phyloP scores from a whole-genome alignment of 2,888 invertebrate genomes.

The Parochlus steinenii region DNA sequence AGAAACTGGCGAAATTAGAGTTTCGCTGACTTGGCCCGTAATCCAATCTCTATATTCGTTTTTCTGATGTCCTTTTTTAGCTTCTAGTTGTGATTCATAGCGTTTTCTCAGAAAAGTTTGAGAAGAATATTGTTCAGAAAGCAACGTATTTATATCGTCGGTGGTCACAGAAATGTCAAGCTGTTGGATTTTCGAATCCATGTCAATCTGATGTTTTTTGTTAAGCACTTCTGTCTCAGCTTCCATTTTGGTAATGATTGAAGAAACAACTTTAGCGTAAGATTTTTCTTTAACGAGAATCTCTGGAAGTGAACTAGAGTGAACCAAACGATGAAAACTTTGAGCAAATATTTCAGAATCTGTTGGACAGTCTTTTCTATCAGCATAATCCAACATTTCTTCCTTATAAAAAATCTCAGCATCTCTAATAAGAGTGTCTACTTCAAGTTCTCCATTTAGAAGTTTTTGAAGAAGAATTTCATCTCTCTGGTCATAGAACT shows the following conservation, averaged over 20 bases:
- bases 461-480: too few species aligned
- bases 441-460: too few species aligned
- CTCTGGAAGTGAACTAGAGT: conserved; percentile 73
- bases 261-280: conserved; percentile 64
- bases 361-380: too few species aligned
- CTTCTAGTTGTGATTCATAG: conserved; percentile 72
- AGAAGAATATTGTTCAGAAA: conserved; percentile 64
- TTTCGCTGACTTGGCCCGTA: conserved; percentile 31
- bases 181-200: conserved; percentile 68
- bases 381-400: too few species aligned
- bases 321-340: conserved; percentile 43
- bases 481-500: too few species aligned
- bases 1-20: conserved; percentile 22
- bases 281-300: conserved; percentile 77
- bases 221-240: conserved; percentile 52
- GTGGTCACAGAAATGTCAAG: conserved; percentile 56
- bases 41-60: conserved; percentile 82
- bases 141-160: conserved; percentile 63
- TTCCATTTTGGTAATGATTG: conserved; percentile 54
- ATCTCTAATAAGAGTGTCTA: too few species aligned
- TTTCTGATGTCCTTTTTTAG: conserved; percentile 68
- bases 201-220: conserved; percentile 70
- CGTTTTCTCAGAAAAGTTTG: conserved; percentile 71
- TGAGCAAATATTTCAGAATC: conserved; percentile 45
- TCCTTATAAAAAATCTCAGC: too few species aligned